A percentile compares a stretch with the other conserved stretches of the same genome.
Evolutionary conservation across 1,140 invertebrate genomes (phyloP).

Genomic region (Brachionus asplanchnoidis): DNA sequence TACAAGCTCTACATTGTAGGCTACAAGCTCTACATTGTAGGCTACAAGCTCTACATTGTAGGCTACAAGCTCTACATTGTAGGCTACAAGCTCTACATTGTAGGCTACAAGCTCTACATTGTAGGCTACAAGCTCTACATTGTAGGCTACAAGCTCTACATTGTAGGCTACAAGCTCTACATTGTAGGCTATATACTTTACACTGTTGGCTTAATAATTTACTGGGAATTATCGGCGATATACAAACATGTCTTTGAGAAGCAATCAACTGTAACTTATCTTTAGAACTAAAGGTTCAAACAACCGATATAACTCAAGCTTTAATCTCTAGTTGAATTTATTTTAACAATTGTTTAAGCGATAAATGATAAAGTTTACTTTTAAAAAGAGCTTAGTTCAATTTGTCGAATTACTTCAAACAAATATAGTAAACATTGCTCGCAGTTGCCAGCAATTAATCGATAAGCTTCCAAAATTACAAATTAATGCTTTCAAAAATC

Average conservation of each 20-base stretch:
- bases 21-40: too few relatives aligned
- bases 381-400: not conserved
- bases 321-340: not conserved
- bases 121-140: too few relatives aligned
- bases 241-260: not conserved
- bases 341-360: constrained; percentile 27
- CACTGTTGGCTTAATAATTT: not conserved
- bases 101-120: too few relatives aligned
- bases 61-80: too few relatives aligned
- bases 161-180: too few relatives aligned
- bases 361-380: constrained; percentile 25
- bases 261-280: constrained; percentile 37
- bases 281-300: not conserved
- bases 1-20: too few relatives aligned
- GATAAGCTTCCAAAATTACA: constrained; percentile 25
- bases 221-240: not conserved
- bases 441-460: constrained; percentile 33
- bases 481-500: not conserved
- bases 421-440: not conserved
- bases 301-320: not conserved
- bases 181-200: too few relatives aligned
- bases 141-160: too few relatives aligned
- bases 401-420: constrained; percentile 1
- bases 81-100: too few relatives aligned
- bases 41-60: too few relatives aligned